Conservation (phyloP, 2,113 vertebrate genomes). For the Elanus axillaris region DNA sequence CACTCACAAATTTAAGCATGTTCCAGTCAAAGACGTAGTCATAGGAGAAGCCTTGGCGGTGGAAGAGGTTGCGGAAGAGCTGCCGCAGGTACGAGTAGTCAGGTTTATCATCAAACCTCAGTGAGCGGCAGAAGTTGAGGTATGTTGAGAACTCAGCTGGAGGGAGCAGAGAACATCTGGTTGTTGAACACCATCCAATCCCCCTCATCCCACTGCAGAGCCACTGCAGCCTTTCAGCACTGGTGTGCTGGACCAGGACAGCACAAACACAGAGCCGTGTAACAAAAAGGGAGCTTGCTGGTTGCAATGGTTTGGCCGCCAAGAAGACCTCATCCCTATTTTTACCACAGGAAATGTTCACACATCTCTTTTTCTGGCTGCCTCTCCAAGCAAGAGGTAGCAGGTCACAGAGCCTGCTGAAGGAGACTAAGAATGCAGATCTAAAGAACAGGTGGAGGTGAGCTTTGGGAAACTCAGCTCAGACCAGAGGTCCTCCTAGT, state of each 20-base stretch:
- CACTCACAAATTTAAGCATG: slow-evolving; percentile 98
- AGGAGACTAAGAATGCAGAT: background rate
- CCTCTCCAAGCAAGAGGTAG: background rate
- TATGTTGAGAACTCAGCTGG: slow-evolving; percentile 95
- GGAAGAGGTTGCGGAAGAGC: slow-evolving; percentile 97
- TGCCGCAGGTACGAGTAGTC: slow-evolving; percentile 97
- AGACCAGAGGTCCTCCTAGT: background rate
- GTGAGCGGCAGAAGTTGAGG: slow-evolving; percentile 96
- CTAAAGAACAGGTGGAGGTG: background rate
- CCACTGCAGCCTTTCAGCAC: background rate
- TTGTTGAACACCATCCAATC: background rate
- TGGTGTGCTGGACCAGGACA: background rate
- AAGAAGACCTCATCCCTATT: background rate
- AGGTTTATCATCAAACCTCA: slow-evolving; percentile 97
- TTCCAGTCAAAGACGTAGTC: slow-evolving; percentile 99
- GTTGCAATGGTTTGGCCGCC: background rate
- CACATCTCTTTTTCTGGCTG: background rate
- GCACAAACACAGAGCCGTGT: background rate
- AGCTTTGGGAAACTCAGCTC: background rate
- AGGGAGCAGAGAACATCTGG: background rate
- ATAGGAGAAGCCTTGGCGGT: slow-evolving; percentile 95
- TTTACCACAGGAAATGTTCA: background rate
- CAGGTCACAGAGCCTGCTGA: background rate
- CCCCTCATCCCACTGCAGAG: background rate
- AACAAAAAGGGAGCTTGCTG: background rate